Base-by-base conservation (phyloP, 2,797 vertebrate genomes). In the Pangasius macronema region DNA sequence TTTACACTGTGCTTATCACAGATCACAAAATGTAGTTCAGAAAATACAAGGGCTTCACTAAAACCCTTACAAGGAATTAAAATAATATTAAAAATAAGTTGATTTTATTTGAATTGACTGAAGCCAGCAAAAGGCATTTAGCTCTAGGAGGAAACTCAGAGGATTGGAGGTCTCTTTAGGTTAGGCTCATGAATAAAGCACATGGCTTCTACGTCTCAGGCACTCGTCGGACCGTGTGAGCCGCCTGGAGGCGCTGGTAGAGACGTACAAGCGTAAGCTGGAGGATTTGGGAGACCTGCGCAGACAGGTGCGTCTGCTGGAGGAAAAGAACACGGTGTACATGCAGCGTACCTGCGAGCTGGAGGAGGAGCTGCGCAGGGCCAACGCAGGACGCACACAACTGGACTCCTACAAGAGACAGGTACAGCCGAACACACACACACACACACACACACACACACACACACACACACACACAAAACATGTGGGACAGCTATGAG, bases 331-430 rank as follows among this genome's bases (percentile, higher is more conserved):
- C 89, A 96, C 96, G 0, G 95, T 97, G 70, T 97, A 97, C 89
- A 97, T 98, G 85, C 97, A 97, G 91, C 97, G 97, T 88, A 98
- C 97, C n/a, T 96, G 96, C 33, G 96, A 97, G 93, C 96, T 98
- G 93, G 97, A 98, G 93, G 97, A 98, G 39, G 97, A 98, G 92
- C 95, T 97, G n/a, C 96, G 97, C 39, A 89, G 96, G 22, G 97
- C 97, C 0, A 96, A 96, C 67, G 92, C 95, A 0, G 94, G 95
- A 55, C 96, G 97, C 5, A 92, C 84, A 22, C 97, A 98, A 93
- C 95, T 98, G 86, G 97, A 98, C 92, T 93, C 92, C 27, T 97
- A 97, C 92, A 96, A 95, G 92, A 95, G 95, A 92, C 97, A 98
- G 97, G 97, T 97, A 88, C 49, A 18, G 55, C n/a, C 30, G 3